Base-by-base conservation (phyloP, 2,888 invertebrate species). In the Drosophila prostipennis region DNA sequence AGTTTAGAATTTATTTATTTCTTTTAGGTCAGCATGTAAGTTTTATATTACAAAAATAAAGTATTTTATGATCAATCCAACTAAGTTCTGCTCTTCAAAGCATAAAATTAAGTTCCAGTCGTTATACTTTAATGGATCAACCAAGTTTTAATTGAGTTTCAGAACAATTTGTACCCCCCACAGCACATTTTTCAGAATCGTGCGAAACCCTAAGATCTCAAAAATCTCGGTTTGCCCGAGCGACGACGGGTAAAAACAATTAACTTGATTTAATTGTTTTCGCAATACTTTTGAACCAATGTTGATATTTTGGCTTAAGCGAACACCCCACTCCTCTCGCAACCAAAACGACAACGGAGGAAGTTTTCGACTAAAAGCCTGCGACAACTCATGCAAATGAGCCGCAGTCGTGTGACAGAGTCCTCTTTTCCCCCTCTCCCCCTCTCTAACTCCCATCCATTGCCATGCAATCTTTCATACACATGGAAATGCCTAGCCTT, bases 341-440 rank as follows among this genome's bases (percentile, higher is more conserved):
- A 3, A 8, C 13, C 11, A 4, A 34, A 39, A 34, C 29, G 58
- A 32, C 51, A 52, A 46, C 34, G 54, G 79, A 55, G 63, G 74
- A 88, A 88, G 75, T 83, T 71, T 70, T 85, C 72, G 72, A 65
- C 87, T 87, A 79, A 82, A 82, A 88, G 88, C 82, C 68, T 80
- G 84, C 80, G 87, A 87, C 84, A 89, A 83, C 78, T 87, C 89
- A 87, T 84, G 89, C 87, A 87, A 87, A 83, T 83, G 88, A 83
- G 86, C 72, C 77, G 67, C 75, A 88, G 86, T 80, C 80, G 78
- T 64, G 54, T 65, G 80, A 67, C 67, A 76, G 16, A 48, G 48
- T 48, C 32, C 60, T 64, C 67, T 23, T 53, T 58, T 36, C 55
- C 60, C 7, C 40, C 51, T 42, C 55, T 26, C 26, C 5, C 65